Evolutionary conservation across 2,888 invertebrate species (phyloP), one percentile per base, ranked within the genome.

Genomic region (Hydriomena furcata): DNA sequence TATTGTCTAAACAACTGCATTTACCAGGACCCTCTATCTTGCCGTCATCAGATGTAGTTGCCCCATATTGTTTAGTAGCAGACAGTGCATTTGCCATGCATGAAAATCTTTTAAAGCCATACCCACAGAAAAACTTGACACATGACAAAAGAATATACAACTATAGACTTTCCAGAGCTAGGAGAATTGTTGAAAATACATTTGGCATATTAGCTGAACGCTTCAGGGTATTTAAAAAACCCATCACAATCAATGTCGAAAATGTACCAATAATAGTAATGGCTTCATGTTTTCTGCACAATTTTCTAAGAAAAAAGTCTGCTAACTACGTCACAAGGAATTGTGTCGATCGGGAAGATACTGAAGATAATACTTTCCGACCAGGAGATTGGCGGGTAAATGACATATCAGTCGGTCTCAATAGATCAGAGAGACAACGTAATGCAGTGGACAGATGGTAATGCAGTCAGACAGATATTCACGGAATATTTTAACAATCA

Each of bases 401-500:
- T 55, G 44, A 55, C 44, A 55, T n/a, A 20, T 47, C 55, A 21
- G 41, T 48, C 1, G 10, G 38, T 27, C 23, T 51, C 11, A 47
- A 55, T 21, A 51, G 48, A 55, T 25, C 48, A 52, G 55, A 47
- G 7, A 55, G 51, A 12, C 55, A 51, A 51, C 55, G 55, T 27
- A 55, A 48, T 48, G 47, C 55, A 45, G 55, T n/a, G n/a, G n/a
- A n/a, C n/a, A n/a, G n/a, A 55, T 45, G 52, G 51, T 48, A 48
- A 55, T 52, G 6, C 48, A 4, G 52, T 52, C 24, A 52, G 55
- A 34, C 55, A 55, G 10, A 51, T 52, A 52, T 52, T 55, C 30
- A 52, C 55, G 4, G 51, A 55, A 52, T 55, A 55, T 42, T 55
- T 55, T 55, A 55, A 48, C 51, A 35, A 55, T 52, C 45, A 52